Percentiles rank a stretch among this genome's conserved stretches.
These are phyloP conservation scores for Lymantria monacha DNA, from an alignment of 2,888 invertebrate species.

Conservation along the genomic window DNA sequence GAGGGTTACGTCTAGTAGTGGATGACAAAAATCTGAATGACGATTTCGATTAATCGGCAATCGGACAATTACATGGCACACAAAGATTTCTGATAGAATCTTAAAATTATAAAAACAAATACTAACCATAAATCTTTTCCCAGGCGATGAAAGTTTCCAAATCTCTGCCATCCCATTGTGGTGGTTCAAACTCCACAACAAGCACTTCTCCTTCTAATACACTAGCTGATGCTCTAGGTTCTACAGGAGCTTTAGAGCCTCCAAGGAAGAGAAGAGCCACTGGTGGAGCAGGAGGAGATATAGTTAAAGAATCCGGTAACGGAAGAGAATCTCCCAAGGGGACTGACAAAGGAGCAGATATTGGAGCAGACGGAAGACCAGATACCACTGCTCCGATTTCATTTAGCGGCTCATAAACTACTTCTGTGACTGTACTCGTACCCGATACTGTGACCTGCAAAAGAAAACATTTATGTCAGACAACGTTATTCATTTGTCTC, in stretches of 20 bases:
- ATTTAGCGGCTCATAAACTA: conserved; percentile 68
- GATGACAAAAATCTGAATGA: too few relatives aligned
- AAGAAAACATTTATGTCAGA: conserved; percentile 14
- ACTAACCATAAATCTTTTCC: conserved; percentile 77
- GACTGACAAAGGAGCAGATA: conserved; percentile 56
- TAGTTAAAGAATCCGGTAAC: conserved; percentile 42
- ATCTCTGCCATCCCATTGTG: conserved; percentile 79
- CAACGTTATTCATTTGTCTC: background rate
- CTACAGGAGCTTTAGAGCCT: conserved; percentile 84
- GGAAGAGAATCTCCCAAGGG: conserved; percentile 57
- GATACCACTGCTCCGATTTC: conserved; percentile 68
- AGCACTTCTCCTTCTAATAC: conserved; percentile 85
- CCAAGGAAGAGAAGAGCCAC: conserved; percentile 81
- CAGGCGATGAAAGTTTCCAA: conserved; percentile 71
- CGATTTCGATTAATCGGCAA: too few relatives aligned
- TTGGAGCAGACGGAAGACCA: conserved; percentile 65
- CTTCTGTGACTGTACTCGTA: conserved; percentile 70
- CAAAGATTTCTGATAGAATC: too few relatives aligned
- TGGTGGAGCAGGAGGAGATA: conserved; percentile 52
- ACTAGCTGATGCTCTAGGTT: conserved; percentile 80
- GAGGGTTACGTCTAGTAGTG: too few relatives aligned
- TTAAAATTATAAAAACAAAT: background rate
- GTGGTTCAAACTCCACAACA: conserved; percentile 82
- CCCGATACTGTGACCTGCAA: conserved; percentile 70
- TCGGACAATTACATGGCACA: too few relatives aligned